phyloP scores from a whole-genome alignment of 2,888 invertebrate species.

The Argynnis bischoffii region DNA sequence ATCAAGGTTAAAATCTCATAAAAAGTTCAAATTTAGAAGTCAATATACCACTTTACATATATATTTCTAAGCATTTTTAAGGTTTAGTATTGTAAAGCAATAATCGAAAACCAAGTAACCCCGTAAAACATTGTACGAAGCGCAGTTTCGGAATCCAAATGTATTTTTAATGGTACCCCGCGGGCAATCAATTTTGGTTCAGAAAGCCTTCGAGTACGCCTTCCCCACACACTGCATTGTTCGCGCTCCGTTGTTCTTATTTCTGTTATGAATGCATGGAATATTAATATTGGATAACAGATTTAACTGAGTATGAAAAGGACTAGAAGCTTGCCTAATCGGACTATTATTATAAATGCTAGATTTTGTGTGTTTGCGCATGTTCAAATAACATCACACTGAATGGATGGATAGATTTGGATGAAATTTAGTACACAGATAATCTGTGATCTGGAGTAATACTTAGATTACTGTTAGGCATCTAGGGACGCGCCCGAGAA shows the following conservation, averaged over 20 bases:
- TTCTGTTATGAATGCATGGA: constrained; percentile 35
- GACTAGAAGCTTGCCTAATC: not conserved
- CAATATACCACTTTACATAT: not conserved
- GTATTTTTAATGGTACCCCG: constrained; percentile 62
- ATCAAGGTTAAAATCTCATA: too few relatives aligned
- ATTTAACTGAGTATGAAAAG: constrained; percentile 22
- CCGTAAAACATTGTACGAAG: constrained; percentile 43
- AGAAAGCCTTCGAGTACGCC: constrained; percentile 44
- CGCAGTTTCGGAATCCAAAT: constrained; percentile 51
- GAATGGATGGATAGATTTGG: too few relatives aligned
- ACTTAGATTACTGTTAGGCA: too few relatives aligned
- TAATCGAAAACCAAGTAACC: constrained; percentile 37
- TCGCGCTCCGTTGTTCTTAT: constrained; percentile 36
- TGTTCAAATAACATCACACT: too few relatives aligned
- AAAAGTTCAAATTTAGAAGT: too few relatives aligned
- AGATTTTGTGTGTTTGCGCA: too few relatives aligned
- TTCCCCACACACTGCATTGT: constrained; percentile 38
- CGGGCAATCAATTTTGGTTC: constrained; percentile 56
- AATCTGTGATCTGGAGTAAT: too few relatives aligned
- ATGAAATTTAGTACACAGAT: too few relatives aligned
- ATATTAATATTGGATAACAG: constrained; percentile 33
- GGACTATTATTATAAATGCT: not conserved
- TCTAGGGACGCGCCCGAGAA: too few relatives aligned
- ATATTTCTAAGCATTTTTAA: constrained; percentile 12
- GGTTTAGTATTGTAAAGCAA: constrained; percentile 32